Conservation (phyloP, 2,113 vertebrate species). For the Camelus dromedarius region DNA sequence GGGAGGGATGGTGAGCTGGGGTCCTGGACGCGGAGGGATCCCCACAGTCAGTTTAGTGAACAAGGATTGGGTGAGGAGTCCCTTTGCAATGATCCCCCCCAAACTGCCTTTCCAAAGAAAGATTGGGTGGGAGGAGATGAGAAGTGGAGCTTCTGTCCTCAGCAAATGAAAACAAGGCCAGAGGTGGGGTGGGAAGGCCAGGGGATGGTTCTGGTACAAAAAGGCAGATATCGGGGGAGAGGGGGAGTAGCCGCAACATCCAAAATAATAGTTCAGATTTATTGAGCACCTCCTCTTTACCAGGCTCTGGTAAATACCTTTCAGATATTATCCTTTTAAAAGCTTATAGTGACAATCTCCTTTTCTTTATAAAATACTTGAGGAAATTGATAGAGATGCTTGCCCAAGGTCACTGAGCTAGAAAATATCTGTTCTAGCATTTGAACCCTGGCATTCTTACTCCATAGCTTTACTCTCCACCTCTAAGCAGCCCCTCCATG, state of each 20-base stretch:
- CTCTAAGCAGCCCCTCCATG: background rate
- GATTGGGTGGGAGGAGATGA: too few species aligned
- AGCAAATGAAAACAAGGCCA: slow-evolving; percentile 7
- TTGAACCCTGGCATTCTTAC: background rate
- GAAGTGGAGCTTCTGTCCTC: background rate
- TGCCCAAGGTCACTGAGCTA: background rate
- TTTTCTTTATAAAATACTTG: slow-evolving; percentile 31
- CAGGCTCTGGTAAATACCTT: slow-evolving; percentile 2
- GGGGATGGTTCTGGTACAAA: background rate
- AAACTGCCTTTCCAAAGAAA: background rate
- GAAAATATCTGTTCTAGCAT: background rate
- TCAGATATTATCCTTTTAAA: background rate
- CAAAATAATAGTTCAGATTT: background rate
- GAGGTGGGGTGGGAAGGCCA: background rate
- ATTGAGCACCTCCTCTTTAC: background rate
- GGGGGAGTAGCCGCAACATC: background rate
- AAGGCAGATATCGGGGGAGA: background rate
- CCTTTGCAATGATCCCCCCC: background rate
- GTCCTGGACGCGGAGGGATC: background rate
- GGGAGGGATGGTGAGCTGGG: background rate
- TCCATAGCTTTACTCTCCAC: background rate
- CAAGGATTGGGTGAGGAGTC: background rate
- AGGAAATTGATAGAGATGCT: background rate
- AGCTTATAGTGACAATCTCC: background rate
- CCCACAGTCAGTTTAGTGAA: background rate